phyloP scores from a whole-genome alignment of 2,888 invertebrate species.

The Coecobrya sp. region DNA sequence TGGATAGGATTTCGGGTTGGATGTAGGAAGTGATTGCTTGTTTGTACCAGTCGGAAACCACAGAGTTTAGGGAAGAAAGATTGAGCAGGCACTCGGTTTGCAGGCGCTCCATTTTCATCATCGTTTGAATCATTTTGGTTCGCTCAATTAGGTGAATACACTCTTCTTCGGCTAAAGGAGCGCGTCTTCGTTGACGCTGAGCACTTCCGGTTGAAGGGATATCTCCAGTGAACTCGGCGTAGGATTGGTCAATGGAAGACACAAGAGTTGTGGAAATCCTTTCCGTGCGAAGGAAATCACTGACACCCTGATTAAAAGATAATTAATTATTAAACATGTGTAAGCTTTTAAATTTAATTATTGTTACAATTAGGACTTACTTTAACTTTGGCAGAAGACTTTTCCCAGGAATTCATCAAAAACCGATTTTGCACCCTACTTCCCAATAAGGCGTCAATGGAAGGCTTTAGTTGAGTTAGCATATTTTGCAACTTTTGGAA shows the following conservation, averaged over 20 bases:
- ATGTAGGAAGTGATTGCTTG: conserved; percentile 95
- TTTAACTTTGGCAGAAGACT: conserved; percentile 33
- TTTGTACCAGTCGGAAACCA: conserved; percentile 94
- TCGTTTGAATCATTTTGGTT: conserved; percentile 50
- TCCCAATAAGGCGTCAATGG: conserved; percentile 65
- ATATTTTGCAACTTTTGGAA: conserved; percentile 44
- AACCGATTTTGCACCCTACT: conserved; percentile 73
- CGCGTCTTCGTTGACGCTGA: neutral
- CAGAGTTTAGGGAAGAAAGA: conserved; percentile 87
- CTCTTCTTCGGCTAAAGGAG: conserved; percentile 36
- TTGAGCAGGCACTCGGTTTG: conserved; percentile 20
- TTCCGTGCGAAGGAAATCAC: conserved; percentile 81
- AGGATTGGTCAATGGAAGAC: conserved; percentile 88
- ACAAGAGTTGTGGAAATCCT: conserved; percentile 90
- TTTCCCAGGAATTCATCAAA: conserved; percentile 78
- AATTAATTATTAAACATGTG: neutral
- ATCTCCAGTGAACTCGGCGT: conserved; percentile 11
- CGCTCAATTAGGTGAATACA: conserved; percentile 39
- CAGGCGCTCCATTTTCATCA: conserved; percentile 31
- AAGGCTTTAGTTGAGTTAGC: conserved; percentile 50
- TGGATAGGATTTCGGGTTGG: conserved; percentile 94
- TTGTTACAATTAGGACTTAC: conserved; percentile 57
- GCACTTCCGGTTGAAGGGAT: neutral
- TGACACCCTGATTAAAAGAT: neutral
- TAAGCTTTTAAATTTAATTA: too few species aligned